Evolutionary conservation across 2,113 vertebrate genomes (phyloP), one percentile per base, ranked within the genome.

Genomic region (Platycercus adscitus): DNA sequence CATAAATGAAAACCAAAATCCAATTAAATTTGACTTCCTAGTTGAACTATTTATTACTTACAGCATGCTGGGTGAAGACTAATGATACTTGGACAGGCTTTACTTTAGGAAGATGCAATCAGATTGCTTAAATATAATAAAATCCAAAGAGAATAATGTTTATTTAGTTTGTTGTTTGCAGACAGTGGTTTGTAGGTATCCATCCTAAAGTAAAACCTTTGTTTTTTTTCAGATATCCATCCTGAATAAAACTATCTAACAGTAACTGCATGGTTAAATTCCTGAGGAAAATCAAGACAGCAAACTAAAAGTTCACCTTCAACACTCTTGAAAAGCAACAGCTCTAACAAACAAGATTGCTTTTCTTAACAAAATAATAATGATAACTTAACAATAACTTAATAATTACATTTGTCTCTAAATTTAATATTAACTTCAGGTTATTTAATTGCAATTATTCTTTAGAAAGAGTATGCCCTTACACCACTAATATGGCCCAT

Each of bases 1-100:
- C 66, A 25, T 44, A 68, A 81, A 89, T 84, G 69, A 96, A 92
- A 94, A 85, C 86, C 35, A 53, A 92, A 73, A 94, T 95, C 66
- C 64, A 86, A 81, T 94, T 82, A 94, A 92, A 86, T 20, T 81
- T 83, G 14, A 63, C 77, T 88, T 93, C 25, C 55, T 75, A 52
- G 28, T 10, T 77, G 47, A 95, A 72, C n/a, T 85, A 33, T 81
- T 66, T 68, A 41, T 82, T 56, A 71, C 65, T 91, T 41, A 83
- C 33, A 87, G 39, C 89, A 75, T 19, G 10, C 2, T 24, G 11
- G 15, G 26, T 28, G 39, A 89, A 50, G 24, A 80, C 63, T 80
- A 12, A 14, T 44, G 18, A 49, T 68, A 80, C 29, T 56, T 50
- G 43, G 3, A 44, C 70, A 78, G 7, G 47, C 11, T 26, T 26